Evolutionary conservation across 37 sponge, comb jelly and placozoan genomes (phyloP).

Genomic region (Theonella swinhoei): DNA sequence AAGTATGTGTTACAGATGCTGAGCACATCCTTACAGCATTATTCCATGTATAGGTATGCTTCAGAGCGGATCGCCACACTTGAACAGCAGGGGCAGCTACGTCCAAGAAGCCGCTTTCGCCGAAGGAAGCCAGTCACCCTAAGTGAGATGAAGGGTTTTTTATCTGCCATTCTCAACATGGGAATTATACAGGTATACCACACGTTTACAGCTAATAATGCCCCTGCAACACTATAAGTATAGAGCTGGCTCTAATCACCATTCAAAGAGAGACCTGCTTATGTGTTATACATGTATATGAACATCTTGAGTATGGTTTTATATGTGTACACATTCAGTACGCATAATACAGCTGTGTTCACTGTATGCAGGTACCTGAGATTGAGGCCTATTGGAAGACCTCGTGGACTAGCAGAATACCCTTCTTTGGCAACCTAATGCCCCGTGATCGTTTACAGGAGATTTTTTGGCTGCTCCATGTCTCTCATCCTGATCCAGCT

Average conservation of each 20-base stretch:
- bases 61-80: background rate
- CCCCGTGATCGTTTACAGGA: background rate
- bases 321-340: too few species aligned
- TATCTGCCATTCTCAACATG: background rate
- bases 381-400: background rate
- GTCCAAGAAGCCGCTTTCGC: background rate
- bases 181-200: slow-evolving; percentile 53
- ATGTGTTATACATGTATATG: too few species aligned
- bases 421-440: background rate
- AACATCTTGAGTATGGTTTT: too few species aligned
- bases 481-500: background rate
- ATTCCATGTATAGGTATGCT: background rate
- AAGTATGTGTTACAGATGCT: too few species aligned
- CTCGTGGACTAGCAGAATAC: background rate
- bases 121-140: background rate
- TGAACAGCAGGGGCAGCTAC: background rate
- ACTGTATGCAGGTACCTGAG: background rate
- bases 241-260: too few species aligned
- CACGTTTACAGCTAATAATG: too few species aligned
- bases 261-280: too few species aligned
- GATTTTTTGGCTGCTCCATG: background rate
- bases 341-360: too few species aligned
- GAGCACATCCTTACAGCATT: too few species aligned
- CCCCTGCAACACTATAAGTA: too few species aligned
- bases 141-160: background rate